Conservation (phyloP, 2,797 vertebrate species). For the Danio jaintianensis region DNA sequence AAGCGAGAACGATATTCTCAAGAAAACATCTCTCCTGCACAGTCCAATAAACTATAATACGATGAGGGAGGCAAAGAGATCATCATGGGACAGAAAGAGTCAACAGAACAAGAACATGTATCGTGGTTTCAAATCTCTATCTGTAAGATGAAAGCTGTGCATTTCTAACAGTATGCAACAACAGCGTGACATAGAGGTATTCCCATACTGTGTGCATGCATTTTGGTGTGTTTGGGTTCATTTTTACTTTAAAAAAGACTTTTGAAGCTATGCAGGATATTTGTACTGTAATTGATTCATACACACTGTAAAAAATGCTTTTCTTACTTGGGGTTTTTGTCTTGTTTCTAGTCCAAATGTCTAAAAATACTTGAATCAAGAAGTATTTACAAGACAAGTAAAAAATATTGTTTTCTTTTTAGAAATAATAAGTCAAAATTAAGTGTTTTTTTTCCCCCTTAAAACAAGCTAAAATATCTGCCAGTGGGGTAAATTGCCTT, state of each 20-base stretch:
- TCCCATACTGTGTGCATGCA: not conserved
- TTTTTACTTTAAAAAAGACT: too few relatives aligned
- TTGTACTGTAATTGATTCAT: not conserved
- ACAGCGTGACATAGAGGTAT: not conserved
- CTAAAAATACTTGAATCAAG: too few relatives aligned
- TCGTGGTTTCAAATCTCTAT: not conserved
- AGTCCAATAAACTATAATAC: slow-evolving; percentile 33
- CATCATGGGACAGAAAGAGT: slow-evolving; percentile 14
- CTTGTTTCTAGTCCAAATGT: too few relatives aligned
- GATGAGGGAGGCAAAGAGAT: slow-evolving; percentile 6
- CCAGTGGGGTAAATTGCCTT: too few relatives aligned
- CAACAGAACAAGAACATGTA: slow-evolving; percentile 1
- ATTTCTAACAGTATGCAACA: not conserved
- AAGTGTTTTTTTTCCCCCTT: too few relatives aligned
- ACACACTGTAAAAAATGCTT: too few relatives aligned
- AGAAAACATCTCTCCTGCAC: slow-evolving; percentile 12
- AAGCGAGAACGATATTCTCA: not conserved
- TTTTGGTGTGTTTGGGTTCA: too few relatives aligned
- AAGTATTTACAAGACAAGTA: too few relatives aligned
- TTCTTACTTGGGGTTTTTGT: too few relatives aligned
- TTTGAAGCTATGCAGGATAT: not conserved
- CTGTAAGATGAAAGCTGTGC: slow-evolving; percentile 1
- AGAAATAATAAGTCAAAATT: too few relatives aligned
- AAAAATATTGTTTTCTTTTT: too few relatives aligned
- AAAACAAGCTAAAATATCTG: too few relatives aligned